Percentiles rank a stretch among this genome's conserved stretches.
These are phyloP conservation scores for Macroramphosus scolopax DNA, from an alignment of 2,797 vertebrate genomes.

Conservation along the genomic window DNA sequence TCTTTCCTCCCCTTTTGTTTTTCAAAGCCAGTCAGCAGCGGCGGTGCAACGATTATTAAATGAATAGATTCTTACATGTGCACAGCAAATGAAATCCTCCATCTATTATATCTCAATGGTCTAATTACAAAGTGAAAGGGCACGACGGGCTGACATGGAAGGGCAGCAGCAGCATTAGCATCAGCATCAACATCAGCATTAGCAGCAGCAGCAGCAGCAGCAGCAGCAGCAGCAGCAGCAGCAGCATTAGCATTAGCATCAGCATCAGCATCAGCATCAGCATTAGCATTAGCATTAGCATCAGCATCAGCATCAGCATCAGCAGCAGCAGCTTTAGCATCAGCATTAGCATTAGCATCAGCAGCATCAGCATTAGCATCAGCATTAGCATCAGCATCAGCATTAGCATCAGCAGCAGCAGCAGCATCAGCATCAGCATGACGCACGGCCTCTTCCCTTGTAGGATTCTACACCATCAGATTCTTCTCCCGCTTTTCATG, in stretches of 20 bases:
- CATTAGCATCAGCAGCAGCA: too few relatives aligned
- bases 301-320: too few relatives aligned
- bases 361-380: too few relatives aligned
- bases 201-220: too few relatives aligned
- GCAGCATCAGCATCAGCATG: conserved; percentile 48
- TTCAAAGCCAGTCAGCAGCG: conserved; percentile 45
- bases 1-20: conserved; percentile 36
- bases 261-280: too few relatives aligned
- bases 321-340: too few relatives aligned
- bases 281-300: too few relatives aligned
- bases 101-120: conserved; percentile 61
- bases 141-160: conserved; percentile 48
- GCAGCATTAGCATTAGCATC: too few relatives aligned
- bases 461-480: conserved; percentile 33
- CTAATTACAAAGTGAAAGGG: conserved; percentile 66
- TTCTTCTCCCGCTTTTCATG: conserved; percentile 19
- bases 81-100: conserved; percentile 68
- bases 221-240: too few relatives aligned
- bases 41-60: conserved; percentile 71
- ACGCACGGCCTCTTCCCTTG: conserved; percentile 23
- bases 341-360: too few relatives aligned
- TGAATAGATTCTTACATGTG: conserved; percentile 64
- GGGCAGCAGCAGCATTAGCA: conserved; percentile 49
- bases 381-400: too few relatives aligned
- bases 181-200: too few relatives aligned